Conservation (phyloP, 2,113 vertebrate genomes). For the Anhinga rufa region DNA sequence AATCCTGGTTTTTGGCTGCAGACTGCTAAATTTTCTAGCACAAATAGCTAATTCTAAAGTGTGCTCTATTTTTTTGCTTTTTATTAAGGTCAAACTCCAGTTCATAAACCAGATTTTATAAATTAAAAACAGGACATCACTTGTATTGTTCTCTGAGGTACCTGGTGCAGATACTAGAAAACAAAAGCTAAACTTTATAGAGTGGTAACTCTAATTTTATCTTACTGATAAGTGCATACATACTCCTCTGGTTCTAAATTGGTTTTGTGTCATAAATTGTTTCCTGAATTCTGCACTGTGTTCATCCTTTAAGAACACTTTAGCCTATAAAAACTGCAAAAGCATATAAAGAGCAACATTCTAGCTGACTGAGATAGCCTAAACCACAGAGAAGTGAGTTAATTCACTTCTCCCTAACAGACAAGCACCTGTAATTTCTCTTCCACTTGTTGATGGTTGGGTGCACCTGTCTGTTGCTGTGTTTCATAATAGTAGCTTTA, state of each 20-base stretch:
- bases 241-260: background rate
- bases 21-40: background rate
- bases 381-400: background rate
- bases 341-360: background rate
- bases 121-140: background rate
- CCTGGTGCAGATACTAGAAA: background rate
- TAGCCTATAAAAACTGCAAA: background rate
- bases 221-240: background rate
- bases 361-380: background rate
- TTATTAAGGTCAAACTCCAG: background rate
- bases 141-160: background rate
- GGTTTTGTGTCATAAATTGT: background rate
- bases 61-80: background rate
- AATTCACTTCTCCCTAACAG: background rate
- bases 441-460: background rate
- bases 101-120: background rate
- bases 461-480: slow-evolving; percentile 34
- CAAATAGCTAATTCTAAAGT: background rate
- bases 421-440: background rate
- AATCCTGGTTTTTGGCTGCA: background rate
- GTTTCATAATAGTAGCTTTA: slow-evolving; percentile 10
- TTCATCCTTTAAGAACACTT: background rate
- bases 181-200: background rate
- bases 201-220: background rate
- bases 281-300: background rate